phyloP scores from a whole-genome alignment of 2,888 invertebrate genomes.

The Ormyrus thymus region DNA sequence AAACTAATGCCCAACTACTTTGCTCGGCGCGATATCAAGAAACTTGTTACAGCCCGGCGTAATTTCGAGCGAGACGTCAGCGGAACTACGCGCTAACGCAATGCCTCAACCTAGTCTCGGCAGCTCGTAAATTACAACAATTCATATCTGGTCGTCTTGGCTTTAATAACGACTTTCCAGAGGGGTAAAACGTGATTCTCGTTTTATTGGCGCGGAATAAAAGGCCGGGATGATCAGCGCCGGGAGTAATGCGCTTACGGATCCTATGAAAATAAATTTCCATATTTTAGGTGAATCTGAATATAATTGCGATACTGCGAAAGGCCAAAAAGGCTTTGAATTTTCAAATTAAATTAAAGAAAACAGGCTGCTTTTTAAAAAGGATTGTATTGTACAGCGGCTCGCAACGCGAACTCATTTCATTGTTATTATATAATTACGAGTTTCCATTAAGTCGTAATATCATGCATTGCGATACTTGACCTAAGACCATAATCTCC shows the following conservation, averaged over 20 bases:
- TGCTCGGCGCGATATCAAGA: conserved; percentile 40
- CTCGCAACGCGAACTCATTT: too few relatives aligned
- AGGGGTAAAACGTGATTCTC: conserved; percentile 7
- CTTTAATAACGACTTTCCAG: conserved; percentile 47
- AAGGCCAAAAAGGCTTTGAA: too few relatives aligned
- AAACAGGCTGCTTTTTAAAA: too few relatives aligned
- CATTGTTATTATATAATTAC: too few relatives aligned
- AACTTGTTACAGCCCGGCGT: conserved; percentile 49
- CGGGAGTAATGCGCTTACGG: background rate
- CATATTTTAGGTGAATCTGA: background rate
- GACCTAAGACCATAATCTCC: too few relatives aligned
- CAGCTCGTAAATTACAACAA: conserved; percentile 55
- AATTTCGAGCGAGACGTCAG: conserved; percentile 49
- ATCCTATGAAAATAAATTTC: background rate
- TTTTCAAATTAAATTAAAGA: too few relatives aligned
- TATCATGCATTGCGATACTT: too few relatives aligned
- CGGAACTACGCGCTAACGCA: conserved; percentile 44
- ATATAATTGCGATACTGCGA: background rate
- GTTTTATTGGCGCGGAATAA: conserved; percentile 23
- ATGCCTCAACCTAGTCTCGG: conserved; percentile 21
- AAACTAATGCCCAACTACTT: conserved; percentile 41
- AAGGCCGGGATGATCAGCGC: conserved; percentile 10
- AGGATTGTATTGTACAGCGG: too few relatives aligned
- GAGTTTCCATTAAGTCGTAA: too few relatives aligned
- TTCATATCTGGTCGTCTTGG: conserved; percentile 51